Base-by-base conservation (phyloP, 2,888 invertebrate species). In the Hirtodrosophila trivittata region DNA sequence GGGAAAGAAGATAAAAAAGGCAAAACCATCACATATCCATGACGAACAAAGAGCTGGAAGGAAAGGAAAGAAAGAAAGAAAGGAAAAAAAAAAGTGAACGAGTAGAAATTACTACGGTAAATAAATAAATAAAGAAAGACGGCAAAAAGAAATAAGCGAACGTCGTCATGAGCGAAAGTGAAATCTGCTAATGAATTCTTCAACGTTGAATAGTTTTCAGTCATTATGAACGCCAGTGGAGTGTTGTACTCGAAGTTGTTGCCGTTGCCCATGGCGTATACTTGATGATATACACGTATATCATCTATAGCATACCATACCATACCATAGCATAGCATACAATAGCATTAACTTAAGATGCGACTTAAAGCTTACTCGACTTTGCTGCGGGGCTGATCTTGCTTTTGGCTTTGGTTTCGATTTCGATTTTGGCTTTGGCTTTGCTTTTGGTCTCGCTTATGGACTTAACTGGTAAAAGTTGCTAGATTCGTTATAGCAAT, bases 131-230 rank as follows among this genome's bases (percentile, higher is more conserved):
- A 64, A 66, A 70, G 59, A 70, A 66, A 73, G 66, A 72, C 54
- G 33, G 41, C 32, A 57, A 51, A 63, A 75, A 75, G 75, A 82
- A 76, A 86, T 63, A 69, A 86, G 68, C 82, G 64, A 83, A 82
- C 87, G 83, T 60, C 85, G 86, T 89, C 89, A 89, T 87, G 82
- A 89, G 88, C 88, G 89, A 89, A 89, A 89, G 89, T 89, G 89
- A 89, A 89, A 89, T 89, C 89, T 87, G 87, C 87, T 88, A 88
- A 87, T 88, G 88, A 88, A 87, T 88, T 88, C 87, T 88, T 88
- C 87, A 85, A 77, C 86, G 88, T 87, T 87, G 88, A 87, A 87
- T 87, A 88, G 88, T 87, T 87, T 87, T 82, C 82, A 87, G 86
- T 87, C 80, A 88, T 87, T 88, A 87, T 84, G 76, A 66, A 59